These are phyloP conservation scores for Drosophila burlai DNA, from an alignment of 1,140 invertebrate genomes.

Conservation along the genomic window DNA sequence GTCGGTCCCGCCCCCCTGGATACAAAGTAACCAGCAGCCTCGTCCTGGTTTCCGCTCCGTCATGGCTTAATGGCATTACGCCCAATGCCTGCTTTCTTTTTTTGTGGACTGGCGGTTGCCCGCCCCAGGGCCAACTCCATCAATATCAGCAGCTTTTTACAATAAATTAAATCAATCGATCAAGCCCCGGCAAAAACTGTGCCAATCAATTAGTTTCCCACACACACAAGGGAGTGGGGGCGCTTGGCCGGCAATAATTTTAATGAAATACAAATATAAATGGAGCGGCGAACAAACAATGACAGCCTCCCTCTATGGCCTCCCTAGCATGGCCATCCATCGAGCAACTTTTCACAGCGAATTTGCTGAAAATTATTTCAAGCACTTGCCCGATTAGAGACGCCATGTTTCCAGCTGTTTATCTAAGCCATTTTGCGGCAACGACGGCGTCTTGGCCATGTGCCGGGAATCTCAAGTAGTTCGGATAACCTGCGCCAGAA, in stretches of 20 bases:
- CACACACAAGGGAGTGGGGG: conserved; percentile 18
- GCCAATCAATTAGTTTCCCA: conserved; percentile 79
- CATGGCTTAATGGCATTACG: conserved; percentile 61
- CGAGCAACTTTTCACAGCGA: conserved; percentile 59
- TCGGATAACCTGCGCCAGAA: conserved; percentile 40
- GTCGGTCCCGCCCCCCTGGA: neutral
- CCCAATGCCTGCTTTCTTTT: conserved; percentile 24
- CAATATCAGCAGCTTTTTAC: conserved; percentile 80
- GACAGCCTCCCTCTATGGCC: conserved; percentile 54
- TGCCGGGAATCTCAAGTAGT: conserved; percentile 72
- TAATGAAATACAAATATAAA: conserved; percentile 83
- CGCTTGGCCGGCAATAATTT: conserved; percentile 64
- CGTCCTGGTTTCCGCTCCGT: conserved; percentile 31
- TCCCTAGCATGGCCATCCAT: conserved; percentile 58
- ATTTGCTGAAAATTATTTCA: conserved; percentile 72
- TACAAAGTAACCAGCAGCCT: conserved; percentile 2
- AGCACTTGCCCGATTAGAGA: conserved; percentile 77
- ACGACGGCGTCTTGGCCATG: conserved; percentile 51
- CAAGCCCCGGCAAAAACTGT: conserved; percentile 77
- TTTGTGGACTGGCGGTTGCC: conserved; percentile 16
- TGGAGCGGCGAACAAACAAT: conserved; percentile 69
- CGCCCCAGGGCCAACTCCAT: conserved; percentile 63
- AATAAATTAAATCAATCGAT: conserved; percentile 82
- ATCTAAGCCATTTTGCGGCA: conserved; percentile 63
- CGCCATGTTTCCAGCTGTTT: conserved; percentile 61